Evolutionary conservation across 2,797 vertebrate species (phyloP).

Genomic region (Dicrostonyx torquatus): DNA sequence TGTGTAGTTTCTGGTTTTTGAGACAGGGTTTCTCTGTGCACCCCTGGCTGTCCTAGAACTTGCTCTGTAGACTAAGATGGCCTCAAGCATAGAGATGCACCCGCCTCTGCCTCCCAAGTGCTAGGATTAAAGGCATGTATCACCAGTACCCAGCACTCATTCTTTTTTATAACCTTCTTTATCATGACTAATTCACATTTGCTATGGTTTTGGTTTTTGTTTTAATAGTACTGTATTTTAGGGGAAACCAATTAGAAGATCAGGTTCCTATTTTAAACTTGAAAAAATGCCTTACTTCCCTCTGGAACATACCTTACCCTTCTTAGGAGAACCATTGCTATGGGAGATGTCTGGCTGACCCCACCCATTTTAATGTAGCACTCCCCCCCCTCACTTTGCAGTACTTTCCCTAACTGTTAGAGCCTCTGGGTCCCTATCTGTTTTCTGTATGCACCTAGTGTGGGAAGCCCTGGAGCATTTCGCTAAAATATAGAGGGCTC

Average conservation of each 20-base stretch:
- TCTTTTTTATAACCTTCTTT: background rate
- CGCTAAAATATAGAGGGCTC: background rate
- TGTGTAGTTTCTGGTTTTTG: background rate
- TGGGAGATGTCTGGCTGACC: background rate
- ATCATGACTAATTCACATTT: background rate
- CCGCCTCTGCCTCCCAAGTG: background rate
- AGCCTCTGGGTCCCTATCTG: background rate
- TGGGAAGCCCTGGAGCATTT: background rate
- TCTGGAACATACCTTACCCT: background rate
- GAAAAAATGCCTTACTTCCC: background rate
- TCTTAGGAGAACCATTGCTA: background rate
- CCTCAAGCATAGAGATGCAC: background rate
- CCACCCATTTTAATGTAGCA: background rate
- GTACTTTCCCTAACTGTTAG: background rate
- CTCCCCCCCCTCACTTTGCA: background rate
- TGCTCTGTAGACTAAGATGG: background rate
- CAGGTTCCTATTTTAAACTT: background rate
- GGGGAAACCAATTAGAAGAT: background rate
- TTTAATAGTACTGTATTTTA: conserved; percentile 7
- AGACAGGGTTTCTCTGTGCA: background rate
- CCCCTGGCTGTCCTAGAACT: background rate
- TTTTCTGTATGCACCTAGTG: background rate
- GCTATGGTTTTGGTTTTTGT: background rate
- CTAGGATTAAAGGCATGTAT: background rate
- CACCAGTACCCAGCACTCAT: background rate